These are phyloP conservation scores for Trinectes maculatus DNA, from an alignment of 2,113 vertebrate species.

Conservation along the genomic window DNA sequence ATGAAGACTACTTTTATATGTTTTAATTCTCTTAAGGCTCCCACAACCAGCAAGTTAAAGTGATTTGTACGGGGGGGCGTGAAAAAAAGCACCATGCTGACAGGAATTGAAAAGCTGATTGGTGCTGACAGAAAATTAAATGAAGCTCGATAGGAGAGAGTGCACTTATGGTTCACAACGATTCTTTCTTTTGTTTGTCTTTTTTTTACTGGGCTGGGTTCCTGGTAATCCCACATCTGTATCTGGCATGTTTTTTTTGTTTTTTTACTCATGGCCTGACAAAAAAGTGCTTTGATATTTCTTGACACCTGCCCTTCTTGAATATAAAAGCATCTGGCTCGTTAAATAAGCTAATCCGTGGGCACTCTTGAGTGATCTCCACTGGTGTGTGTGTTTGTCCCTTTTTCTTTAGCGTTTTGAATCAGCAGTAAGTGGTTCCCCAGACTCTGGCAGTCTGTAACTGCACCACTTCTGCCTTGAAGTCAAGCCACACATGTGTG, in stretches of 20 bases:
- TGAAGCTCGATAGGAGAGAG: conserved; percentile 26
- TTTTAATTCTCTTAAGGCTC: conserved; percentile 25
- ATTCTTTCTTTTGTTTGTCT: conserved; percentile 25
- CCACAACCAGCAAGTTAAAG: conserved; percentile 41
- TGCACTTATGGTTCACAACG: conserved; percentile 60
- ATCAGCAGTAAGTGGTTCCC: conserved; percentile 39
- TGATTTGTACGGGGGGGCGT: conserved; percentile 33
- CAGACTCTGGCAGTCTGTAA: conserved; percentile 68
- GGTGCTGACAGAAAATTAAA: conserved; percentile 60
- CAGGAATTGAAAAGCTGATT: conserved; percentile 29
- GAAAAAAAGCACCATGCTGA: conserved; percentile 16
- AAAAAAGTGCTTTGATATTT: conserved; percentile 38
- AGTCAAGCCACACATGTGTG: conserved; percentile 8
- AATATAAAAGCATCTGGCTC: conserved; percentile 50
- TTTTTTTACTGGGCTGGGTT: conserved; percentile 81
- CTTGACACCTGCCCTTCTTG: conserved; percentile 29
- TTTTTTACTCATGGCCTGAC: conserved; percentile 38
- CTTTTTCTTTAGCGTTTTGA: conserved; percentile 30
- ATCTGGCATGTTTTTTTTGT: conserved; percentile 40
- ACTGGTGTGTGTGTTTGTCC: conserved; percentile 23
- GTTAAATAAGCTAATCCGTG: conserved; percentile 73
- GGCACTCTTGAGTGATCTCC: conserved; percentile 36
- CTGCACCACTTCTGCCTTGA: conserved; percentile 41
- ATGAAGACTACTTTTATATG: conserved; percentile 33
- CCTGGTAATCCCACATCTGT: conserved; percentile 69